Base-by-base conservation (phyloP, 2,113 vertebrate species). In the Scatophagus argus region DNA sequence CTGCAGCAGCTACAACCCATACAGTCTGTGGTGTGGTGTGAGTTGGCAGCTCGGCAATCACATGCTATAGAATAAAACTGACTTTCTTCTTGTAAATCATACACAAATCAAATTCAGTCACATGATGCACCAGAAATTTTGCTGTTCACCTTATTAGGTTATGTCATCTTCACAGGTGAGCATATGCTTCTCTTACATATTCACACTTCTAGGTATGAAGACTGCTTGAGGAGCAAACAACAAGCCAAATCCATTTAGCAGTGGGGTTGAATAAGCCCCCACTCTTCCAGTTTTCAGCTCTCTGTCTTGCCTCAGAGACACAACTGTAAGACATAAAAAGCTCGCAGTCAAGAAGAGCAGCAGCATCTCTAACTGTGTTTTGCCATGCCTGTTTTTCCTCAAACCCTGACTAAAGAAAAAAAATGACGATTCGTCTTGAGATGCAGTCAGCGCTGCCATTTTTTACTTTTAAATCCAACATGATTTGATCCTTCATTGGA, bases 371-470 rank as follows among this genome's bases (percentile, higher is more conserved):
- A 31, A 70, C 66, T 41, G 54, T 43, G 61, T 62, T 82, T 70
- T 49, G 70, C 52, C 60, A 49, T 32, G 54, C 71, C 52, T 88
- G 54, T 63, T 67, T 51, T 32, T 76, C 39, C 55, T 70, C 76
- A 59, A 81, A 87, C 80, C 84, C 41, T 31, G 46, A 86, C 82
- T 84, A 79, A 90, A 88, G 88, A 80, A 88, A 89, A 80, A 82
- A 85, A 83, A 90, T 79, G 85, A 87, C 81, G 44, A 74, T 78
- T 87, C 47, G 77, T 58, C 74, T 68, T 67, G 65, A 70, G 77
- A 61, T 49, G 69, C 71, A 91, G 80, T 59, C 81, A 44, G 43
- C 6, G 23, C 38, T 65, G 54, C 21, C 43, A 29, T 65, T 81
- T 62, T 49, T 61, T 36, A 12, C 83, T 68, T 62, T 61, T 66